Percentiles rank a stretch among this genome's conserved stretches.
These are phyloP conservation scores for Cancer borealis DNA, from an alignment of 2,888 invertebrate species.

Conservation along the genomic window DNA sequence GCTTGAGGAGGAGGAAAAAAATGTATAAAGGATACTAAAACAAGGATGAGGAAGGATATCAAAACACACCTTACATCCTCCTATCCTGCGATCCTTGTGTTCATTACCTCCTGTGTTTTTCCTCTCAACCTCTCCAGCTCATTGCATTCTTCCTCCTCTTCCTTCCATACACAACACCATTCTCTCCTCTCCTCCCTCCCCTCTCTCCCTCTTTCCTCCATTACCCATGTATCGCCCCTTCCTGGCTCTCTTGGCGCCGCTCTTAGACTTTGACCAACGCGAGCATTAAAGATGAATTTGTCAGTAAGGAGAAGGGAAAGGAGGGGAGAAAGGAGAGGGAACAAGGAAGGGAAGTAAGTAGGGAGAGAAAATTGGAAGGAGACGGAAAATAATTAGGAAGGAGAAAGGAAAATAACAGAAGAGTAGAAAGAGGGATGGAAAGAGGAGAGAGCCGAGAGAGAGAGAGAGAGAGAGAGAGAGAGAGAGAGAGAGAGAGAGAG, in stretches of 20 bases:
- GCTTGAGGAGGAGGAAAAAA: too few species aligned
- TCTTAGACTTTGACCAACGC: slow-evolving; percentile 27
- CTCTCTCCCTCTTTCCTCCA: not conserved
- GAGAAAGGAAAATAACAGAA: not conserved
- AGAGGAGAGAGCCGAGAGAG: not conserved
- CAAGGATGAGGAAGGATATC: too few species aligned
- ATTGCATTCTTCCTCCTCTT: not conserved
- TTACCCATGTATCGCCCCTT: not conserved
- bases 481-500: slow-evolving; percentile 59
- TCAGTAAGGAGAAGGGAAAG: not conserved
- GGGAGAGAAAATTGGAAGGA: not conserved
- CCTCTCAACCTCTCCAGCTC: not conserved
- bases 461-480: slow-evolving; percentile 11
- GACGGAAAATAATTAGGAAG: not conserved
- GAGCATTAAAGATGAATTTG: not conserved
- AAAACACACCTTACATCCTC: too few species aligned
- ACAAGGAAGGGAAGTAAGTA: not conserved
- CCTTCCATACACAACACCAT: not conserved
- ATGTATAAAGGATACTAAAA: too few species aligned
- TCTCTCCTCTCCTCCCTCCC: not conserved
- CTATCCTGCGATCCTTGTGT: not conserved
- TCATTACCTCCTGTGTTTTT: not conserved
- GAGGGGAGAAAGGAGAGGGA: not conserved
- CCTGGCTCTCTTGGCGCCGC: not conserved
- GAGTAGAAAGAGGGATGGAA: not conserved